Evolutionary conservation across 1,140 invertebrate species (phyloP).

Genomic region (Vanessa atalanta): DNA sequence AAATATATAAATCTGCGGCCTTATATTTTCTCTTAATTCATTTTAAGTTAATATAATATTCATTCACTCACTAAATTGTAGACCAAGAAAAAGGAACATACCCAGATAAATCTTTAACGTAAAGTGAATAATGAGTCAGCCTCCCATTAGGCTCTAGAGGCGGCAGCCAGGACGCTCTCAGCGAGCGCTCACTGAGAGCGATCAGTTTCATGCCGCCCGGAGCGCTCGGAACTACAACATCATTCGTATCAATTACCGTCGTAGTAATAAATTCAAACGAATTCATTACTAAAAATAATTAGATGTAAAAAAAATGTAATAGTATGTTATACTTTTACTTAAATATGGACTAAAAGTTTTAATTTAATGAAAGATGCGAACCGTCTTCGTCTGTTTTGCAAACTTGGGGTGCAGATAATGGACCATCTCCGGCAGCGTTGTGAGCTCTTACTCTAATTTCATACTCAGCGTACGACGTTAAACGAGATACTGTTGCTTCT

Average conservation of each 20-base stretch:
- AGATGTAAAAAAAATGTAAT: background rate
- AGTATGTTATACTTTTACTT: background rate
- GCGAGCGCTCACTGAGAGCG: constrained; percentile 87
- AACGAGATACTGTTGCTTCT: constrained; percentile 82
- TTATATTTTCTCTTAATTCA: no score
- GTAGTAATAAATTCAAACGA: background rate
- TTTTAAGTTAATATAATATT: no score
- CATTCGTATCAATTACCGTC: constrained; percentile 1
- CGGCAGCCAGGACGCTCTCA: constrained; percentile 92
- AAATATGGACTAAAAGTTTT: background rate
- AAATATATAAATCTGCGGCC: no score
- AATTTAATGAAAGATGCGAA: constrained; percentile 17
- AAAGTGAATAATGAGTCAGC: constrained; percentile 91
- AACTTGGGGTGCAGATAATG: constrained; percentile 87
- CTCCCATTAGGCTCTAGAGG: constrained; percentile 90
- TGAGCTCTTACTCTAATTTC: constrained; percentile 91
- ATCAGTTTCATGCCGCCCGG: constrained; percentile 92
- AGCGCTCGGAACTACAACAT: constrained; percentile 87
- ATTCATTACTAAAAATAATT: background rate
- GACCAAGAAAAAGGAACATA: constrained; percentile 48
- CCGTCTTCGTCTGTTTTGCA: constrained; percentile 92
- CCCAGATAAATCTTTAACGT: constrained; percentile 81
- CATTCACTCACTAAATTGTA: constrained; percentile 12
- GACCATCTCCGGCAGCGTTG: constrained; percentile 91
- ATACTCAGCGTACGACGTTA: constrained; percentile 90